A percentile compares a stretch with the other conserved stretches of the same genome.
phyloP scores from a whole-genome alignment of 2,888 invertebrate genomes.

The Agrilus cyanescens region DNA sequence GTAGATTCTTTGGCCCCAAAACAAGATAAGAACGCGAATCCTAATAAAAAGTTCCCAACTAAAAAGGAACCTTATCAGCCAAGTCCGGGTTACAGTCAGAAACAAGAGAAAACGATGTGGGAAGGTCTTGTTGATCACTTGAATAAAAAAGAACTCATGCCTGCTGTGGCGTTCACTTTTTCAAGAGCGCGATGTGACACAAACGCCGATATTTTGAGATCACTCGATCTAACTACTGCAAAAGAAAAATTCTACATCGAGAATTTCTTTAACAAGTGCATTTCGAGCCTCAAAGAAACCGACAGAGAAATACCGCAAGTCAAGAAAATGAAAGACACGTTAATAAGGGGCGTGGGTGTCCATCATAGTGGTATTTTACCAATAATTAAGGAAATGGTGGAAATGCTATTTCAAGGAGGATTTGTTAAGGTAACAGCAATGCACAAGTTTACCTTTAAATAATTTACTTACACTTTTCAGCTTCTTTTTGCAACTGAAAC shows the following conservation, averaged over 20 bases:
- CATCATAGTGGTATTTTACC: conserved; percentile 98
- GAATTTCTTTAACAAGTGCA: conserved; percentile 74
- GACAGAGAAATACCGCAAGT: conserved; percentile 87
- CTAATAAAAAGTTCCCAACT: neutral
- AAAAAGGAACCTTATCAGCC: conserved; percentile 4
- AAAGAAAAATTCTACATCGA: conserved; percentile 76
- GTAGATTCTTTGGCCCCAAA: conserved; percentile 6
- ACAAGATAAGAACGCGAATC: conserved; percentile 4
- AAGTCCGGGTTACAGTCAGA: conserved; percentile 28
- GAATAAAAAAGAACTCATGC: conserved; percentile 64
- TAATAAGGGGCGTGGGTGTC: conserved; percentile 84
- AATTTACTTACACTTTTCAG: conserved; percentile 39
- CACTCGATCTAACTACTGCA: conserved; percentile 69
- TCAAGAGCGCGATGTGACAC: conserved; percentile 73
- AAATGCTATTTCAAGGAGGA: conserved; percentile 90
- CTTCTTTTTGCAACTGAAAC: conserved; percentile 97
- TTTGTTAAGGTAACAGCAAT: conserved; percentile 50
- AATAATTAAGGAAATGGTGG: conserved; percentile 97
- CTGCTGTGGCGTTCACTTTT: conserved; percentile 88
- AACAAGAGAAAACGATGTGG: conserved; percentile 76
- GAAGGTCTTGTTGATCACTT: conserved; percentile 73
- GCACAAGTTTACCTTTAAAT: neutral
- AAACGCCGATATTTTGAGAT: conserved; percentile 45
- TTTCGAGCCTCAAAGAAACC: conserved; percentile 61
- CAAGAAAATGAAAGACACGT: conserved; percentile 50